These are phyloP conservation scores for Equus przewalskii DNA, from an alignment of 2,113 vertebrate genomes.

Conservation along the genomic window DNA sequence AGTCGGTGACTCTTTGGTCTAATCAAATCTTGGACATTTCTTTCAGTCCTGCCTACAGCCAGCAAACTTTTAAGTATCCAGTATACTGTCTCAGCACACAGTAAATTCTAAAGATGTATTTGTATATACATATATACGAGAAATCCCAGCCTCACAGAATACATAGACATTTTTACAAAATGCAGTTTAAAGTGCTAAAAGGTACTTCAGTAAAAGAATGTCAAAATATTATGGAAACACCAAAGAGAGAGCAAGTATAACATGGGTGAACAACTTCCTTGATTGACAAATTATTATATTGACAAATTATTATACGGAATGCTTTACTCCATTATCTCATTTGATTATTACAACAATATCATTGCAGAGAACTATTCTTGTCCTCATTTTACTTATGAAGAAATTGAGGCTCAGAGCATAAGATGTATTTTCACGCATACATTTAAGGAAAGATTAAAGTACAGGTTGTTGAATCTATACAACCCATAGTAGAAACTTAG, in stretches of 20 bases:
- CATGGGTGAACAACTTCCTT: neutral
- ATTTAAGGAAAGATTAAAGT: neutral
- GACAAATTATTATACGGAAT: neutral
- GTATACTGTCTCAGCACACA: neutral
- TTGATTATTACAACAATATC: neutral
- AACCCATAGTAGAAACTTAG: neutral
- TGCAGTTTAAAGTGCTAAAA: neutral
- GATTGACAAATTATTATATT: neutral
- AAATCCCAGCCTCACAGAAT: neutral
- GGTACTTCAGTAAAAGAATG: neutral
- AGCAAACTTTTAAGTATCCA: neutral
- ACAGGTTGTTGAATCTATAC: neutral
- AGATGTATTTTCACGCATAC: neutral
- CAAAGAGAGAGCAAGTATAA: neutral
- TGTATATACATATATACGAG: neutral
- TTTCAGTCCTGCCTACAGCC: neutral
- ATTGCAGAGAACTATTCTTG: neutral
- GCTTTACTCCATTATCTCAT: neutral
- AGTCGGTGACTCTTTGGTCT: neutral
- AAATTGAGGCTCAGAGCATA: neutral
- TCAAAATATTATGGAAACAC: neutral
- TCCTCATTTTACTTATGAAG: neutral
- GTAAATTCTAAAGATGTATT: neutral
- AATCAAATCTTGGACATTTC: neutral
- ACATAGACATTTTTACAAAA: neutral